Conservation (phyloP, 1,140 invertebrate species). For the Drosophila setifemur region DNA sequence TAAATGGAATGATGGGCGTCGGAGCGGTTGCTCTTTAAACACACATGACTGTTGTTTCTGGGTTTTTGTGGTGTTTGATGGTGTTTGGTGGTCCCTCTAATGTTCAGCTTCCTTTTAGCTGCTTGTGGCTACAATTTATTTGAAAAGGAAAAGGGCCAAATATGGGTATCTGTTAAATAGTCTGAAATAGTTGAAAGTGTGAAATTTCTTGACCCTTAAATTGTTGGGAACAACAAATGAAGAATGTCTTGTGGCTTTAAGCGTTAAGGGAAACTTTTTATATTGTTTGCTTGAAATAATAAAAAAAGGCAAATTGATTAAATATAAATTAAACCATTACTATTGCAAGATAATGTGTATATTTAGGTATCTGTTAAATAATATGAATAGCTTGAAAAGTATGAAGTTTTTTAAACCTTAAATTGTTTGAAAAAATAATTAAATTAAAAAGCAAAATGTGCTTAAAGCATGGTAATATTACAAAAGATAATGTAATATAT, state of each 20-base stretch:
- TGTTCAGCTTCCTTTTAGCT: conserved; percentile 21
- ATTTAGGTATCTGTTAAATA: no score
- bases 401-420: no score
- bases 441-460: no score
- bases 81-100: conserved; percentile 2
- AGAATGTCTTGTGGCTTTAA: not conserved
- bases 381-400: no score
- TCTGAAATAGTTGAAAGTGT: not conserved
- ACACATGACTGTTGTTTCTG: conserved; percentile 23
- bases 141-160: not conserved
- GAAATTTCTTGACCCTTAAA: not conserved
- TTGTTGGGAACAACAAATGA: no score
- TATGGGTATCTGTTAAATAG: not conserved
- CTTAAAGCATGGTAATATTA: no score
- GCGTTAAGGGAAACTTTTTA: not conserved
- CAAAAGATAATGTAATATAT: not conserved
- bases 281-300: no score
- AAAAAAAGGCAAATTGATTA: no score
- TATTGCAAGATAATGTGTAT: no score
- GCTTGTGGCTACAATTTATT: conserved; percentile 19
- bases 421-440: no score
- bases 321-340: no score
- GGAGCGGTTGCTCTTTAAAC: conserved; percentile 43
- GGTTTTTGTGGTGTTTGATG: not conserved
- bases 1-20: conserved; percentile 59